Conservation (phyloP, 2,888 invertebrate genomes). For the Cataglyphis rosenhaueri region DNA sequence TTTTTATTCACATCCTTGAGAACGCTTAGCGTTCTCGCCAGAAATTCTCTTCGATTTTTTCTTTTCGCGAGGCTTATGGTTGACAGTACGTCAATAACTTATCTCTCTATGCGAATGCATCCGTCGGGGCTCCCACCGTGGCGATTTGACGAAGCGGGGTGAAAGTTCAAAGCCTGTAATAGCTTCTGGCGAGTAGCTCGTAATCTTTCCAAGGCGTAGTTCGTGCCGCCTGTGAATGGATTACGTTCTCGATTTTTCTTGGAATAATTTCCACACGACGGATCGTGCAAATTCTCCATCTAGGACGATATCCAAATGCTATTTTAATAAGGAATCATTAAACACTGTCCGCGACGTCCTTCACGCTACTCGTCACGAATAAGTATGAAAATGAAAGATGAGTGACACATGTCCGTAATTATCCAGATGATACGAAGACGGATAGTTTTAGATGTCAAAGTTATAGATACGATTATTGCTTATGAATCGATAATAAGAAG, state of each 20-base stretch:
- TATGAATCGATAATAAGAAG: neutral
- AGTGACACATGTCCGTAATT: neutral
- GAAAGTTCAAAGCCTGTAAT: conserved; percentile 43
- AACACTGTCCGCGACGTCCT: neutral
- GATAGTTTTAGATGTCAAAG: neutral
- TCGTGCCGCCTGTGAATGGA: neutral
- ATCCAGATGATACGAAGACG: neutral
- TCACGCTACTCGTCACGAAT: conserved; percentile 1
- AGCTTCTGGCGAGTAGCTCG: conserved; percentile 14
- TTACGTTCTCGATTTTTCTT: conserved; percentile 5
- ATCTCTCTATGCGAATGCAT: conserved; percentile 4
- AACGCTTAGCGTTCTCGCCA: neutral
- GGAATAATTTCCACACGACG: neutral
- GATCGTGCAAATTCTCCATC: neutral
- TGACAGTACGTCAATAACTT: conserved; percentile 31
- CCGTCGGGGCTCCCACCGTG: conserved; percentile 21
- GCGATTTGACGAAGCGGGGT: conserved; percentile 24
- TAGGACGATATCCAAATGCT: neutral
- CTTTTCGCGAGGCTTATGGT: conserved; percentile 17
- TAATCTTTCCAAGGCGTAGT: conserved; percentile 24
- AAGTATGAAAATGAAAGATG: conserved; percentile 6
- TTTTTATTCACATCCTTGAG: conserved; percentile 15
- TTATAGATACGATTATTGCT: neutral
- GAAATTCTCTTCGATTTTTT: conserved; percentile 13
- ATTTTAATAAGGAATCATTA: conserved; percentile 13